Evolutionary conservation across 2,113 vertebrate species (phyloP).

Genomic region (human): DNA sequence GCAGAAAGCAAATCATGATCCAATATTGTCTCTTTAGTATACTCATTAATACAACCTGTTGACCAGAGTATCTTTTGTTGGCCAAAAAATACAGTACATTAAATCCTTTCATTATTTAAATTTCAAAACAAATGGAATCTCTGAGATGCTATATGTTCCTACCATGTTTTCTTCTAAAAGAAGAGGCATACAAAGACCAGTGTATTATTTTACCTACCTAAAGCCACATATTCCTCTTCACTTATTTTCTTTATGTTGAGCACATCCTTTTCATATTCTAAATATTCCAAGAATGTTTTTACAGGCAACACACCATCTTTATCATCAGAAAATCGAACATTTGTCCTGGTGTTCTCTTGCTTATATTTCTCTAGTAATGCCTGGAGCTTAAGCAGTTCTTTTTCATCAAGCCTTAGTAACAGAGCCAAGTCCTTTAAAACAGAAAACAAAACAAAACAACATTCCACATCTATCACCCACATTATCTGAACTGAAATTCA

Average conservation of each 20-base stretch:
- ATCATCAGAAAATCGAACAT: slow-evolving; percentile 88
- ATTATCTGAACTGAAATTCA: neutral
- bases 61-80: neutral
- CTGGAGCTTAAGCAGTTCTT: slow-evolving; percentile 87
- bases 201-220: slow-evolving; percentile 79
- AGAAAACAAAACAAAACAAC: neutral
- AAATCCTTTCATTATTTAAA: neutral
- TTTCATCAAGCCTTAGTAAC: slow-evolving; percentile 86
- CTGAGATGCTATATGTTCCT: neutral
- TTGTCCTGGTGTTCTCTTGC: slow-evolving; percentile 83
- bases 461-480: neutral
- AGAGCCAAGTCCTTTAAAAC: slow-evolving; percentile 83
- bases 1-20: neutral
- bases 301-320: slow-evolving; percentile 82
- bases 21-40: neutral
- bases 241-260: slow-evolving; percentile 86
- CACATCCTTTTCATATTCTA: slow-evolving; percentile 89
- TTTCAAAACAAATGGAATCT: neutral
- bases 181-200: too few species aligned
- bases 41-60: neutral
- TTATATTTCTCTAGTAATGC: slow-evolving; percentile 89
- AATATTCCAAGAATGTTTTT: slow-evolving; percentile 91
- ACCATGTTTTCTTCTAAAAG: neutral
- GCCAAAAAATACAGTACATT: neutral
- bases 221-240: slow-evolving; percentile 82